These are phyloP conservation scores for Pardalotus punctatus DNA, from an alignment of 2,113 vertebrate genomes.

Conservation along the genomic window DNA sequence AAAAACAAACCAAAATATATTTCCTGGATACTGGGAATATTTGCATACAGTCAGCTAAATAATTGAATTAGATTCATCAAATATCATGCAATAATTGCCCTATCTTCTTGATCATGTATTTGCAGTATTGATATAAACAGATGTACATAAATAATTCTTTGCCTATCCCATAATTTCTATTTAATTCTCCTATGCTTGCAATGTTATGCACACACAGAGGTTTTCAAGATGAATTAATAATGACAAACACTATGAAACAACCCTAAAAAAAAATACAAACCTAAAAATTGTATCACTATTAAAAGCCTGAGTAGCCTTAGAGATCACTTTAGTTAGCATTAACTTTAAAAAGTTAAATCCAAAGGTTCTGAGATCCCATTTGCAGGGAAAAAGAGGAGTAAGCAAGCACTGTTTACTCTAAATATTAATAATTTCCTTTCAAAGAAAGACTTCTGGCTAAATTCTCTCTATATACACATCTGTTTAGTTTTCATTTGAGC, in stretches of 20 bases:
- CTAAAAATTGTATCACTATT: background rate
- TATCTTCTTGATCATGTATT: background rate
- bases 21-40: background rate
- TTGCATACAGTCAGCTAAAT: background rate
- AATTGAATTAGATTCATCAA: background rate
- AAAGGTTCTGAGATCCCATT: background rate
- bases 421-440: background rate
- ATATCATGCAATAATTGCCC: background rate
- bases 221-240: background rate
- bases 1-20: background rate
- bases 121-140: background rate
- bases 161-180: background rate
- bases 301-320: background rate
- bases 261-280: background rate
- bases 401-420: background rate
- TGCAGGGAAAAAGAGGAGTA: background rate
- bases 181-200: background rate
- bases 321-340: background rate
- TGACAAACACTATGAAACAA: background rate
- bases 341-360: background rate
- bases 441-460: background rate
- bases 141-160: background rate
- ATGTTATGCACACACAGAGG: background rate
- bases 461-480: fast-evolving
- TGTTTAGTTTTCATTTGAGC: background rate